These are phyloP conservation scores for Drosophila melanica DNA, from an alignment of 1,140 invertebrate genomes.

Conservation along the genomic window DNA sequence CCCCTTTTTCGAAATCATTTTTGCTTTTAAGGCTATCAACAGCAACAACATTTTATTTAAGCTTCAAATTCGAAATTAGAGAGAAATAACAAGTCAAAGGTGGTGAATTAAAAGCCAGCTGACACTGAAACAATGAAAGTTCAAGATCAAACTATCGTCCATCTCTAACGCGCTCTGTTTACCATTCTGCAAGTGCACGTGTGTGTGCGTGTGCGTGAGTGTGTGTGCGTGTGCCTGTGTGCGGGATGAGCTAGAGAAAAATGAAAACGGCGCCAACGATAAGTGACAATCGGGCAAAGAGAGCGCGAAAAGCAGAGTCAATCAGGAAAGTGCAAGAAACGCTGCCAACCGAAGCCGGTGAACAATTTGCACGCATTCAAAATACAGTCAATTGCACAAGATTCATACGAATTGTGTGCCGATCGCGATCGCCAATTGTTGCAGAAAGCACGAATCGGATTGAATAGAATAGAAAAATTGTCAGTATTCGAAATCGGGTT, in stretches of 20 bases:
- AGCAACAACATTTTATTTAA: not conserved
- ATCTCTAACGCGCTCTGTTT: slow-evolving; percentile 43
- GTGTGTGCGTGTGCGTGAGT: not conserved
- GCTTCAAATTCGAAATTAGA: slow-evolving; percentile 1
- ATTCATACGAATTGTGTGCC: not conserved
- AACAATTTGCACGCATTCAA: not conserved
- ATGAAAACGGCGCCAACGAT: slow-evolving; percentile 40
- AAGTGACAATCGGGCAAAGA: slow-evolving; percentile 15
- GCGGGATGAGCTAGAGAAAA: slow-evolving; percentile 21
- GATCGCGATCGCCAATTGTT: not conserved
- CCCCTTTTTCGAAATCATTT: no score
- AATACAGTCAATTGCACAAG: not conserved
- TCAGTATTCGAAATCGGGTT: not conserved
- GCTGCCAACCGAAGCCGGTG: not conserved
- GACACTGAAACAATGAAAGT: slow-evolving; percentile 12
- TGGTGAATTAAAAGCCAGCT: slow-evolving; percentile 27
- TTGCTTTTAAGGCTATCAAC: not conserved
- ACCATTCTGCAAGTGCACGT: slow-evolving; percentile 21
- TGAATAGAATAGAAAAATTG: not conserved
- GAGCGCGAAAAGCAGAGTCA: slow-evolving; percentile 33
- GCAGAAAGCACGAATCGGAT: not conserved
- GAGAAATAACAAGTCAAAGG: slow-evolving; percentile 1
- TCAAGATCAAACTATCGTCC: slow-evolving; percentile 39
- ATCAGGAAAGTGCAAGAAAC: not conserved
- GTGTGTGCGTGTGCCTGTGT: slow-evolving; percentile 11